phyloP scores from a whole-genome alignment of 2,888 invertebrate species.

The Tetrapedia diversipes region DNA sequence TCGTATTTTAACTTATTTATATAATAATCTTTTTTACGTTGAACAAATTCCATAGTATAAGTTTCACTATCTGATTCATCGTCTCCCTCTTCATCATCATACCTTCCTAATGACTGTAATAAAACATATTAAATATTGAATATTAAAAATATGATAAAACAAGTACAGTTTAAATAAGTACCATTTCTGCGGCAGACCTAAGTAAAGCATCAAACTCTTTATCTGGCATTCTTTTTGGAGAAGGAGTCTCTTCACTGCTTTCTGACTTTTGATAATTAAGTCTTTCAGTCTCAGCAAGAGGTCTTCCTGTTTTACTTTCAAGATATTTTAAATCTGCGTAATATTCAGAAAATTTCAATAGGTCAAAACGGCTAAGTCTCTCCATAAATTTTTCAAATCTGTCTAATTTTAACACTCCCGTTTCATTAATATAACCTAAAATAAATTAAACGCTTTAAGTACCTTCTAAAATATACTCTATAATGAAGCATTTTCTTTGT shows the following conservation, averaged over 20 bases:
- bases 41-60: constrained; percentile 90
- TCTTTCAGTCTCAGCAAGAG: constrained; percentile 82
- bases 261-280: constrained; percentile 82
- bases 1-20: constrained; percentile 93
- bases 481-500: neutral
- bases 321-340: constrained; percentile 93
- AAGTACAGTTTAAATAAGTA: constrained; percentile 72
- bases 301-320: constrained; percentile 89
- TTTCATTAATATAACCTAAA: constrained; percentile 96
- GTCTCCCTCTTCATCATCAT: constrained; percentile 73
- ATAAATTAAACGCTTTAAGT: neutral
- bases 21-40: constrained; percentile 96
- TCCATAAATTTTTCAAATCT: constrained; percentile 94
- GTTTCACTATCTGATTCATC: constrained; percentile 76
- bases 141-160: neutral
- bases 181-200: constrained; percentile 86
- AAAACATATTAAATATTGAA: constrained; percentile 26
- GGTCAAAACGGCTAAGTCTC: constrained; percentile 89
- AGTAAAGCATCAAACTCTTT: constrained; percentile 86
- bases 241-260: constrained; percentile 60
- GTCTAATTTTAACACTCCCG: constrained; percentile 91
- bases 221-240: constrained; percentile 69
- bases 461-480: neutral
- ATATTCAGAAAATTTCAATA: constrained; percentile 89
- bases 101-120: constrained; percentile 65